Conservation (phyloP, 1,140 invertebrate genomes). For the Sinonovacula constricta region DNA sequence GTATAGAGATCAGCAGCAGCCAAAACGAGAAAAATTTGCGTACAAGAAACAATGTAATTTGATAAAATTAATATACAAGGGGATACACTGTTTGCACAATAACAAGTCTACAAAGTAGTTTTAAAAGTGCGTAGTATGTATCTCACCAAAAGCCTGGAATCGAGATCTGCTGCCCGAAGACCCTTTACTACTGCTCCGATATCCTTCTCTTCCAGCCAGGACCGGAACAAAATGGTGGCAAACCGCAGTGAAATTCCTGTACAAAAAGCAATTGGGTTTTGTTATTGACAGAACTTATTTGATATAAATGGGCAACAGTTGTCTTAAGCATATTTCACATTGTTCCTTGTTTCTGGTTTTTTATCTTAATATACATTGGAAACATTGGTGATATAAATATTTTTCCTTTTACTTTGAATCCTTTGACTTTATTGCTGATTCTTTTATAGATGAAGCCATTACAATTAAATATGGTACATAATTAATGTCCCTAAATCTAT, state of each 20-base stretch:
- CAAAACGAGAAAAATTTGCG: too few relatives aligned
- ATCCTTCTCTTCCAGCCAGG: slow-evolving; percentile 94
- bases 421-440: too few relatives aligned
- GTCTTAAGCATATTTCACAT: not conserved
- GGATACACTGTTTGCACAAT: not conserved
- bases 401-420: too few relatives aligned
- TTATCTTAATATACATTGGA: not conserved
- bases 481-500: too few relatives aligned
- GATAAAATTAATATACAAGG: not conserved
- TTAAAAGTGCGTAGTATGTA: too few relatives aligned
- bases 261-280: slow-evolving; percentile 21
- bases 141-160: slow-evolving; percentile 82
- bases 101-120: not conserved
- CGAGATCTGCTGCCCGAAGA: slow-evolving; percentile 93
- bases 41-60: not conserved
- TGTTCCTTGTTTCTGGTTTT: not conserved
- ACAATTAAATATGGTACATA: too few relatives aligned
- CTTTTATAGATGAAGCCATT: too few relatives aligned
- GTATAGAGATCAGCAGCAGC: too few relatives aligned
- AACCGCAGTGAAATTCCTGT: slow-evolving; percentile 89
- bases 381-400: too few relatives aligned
- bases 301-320: too few relatives aligned
- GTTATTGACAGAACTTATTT: not conserved
- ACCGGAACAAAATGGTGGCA: slow-evolving; percentile 93
- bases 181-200: slow-evolving; percentile 90